Percentiles rank a stretch among this genome's conserved stretches.
phyloP scores from a whole-genome alignment of 1,140 invertebrate genomes.

The Drepana arcuata region DNA sequence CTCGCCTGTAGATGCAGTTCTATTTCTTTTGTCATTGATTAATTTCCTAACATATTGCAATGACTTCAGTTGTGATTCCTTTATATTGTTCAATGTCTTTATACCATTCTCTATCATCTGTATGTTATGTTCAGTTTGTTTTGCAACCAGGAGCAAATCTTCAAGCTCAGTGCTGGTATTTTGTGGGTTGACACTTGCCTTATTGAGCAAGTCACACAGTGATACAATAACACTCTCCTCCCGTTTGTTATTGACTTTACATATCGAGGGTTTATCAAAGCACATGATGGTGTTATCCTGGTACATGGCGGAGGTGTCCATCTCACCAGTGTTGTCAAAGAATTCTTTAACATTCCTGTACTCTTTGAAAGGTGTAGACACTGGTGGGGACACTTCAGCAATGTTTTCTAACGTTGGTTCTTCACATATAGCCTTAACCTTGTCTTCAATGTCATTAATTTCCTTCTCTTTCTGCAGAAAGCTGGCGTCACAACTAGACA shows the following conservation, averaged over 20 bases:
- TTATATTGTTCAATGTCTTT: constrained; percentile 29
- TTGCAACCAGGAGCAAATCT: constrained; percentile 32
- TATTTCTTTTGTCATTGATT: constrained; percentile 31
- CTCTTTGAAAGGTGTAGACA: constrained; percentile 51
- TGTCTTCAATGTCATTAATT: constrained; percentile 40
- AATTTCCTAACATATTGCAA: constrained; percentile 33
- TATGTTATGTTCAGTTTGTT: constrained; percentile 32
- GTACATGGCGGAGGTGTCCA: constrained; percentile 26
- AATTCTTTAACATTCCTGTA: constrained; percentile 46
- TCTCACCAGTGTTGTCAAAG: constrained; percentile 35
- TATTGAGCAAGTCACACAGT: constrained; percentile 44
- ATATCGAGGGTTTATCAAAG: constrained; percentile 32
- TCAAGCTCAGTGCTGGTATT: constrained; percentile 28
- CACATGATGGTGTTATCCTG: constrained; percentile 47
- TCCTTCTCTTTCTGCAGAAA: constrained; percentile 53
- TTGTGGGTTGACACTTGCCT: constrained; percentile 32
- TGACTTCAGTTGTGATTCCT: constrained; percentile 32
- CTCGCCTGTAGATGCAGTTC: constrained; percentile 5
- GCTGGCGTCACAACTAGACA: constrained; percentile 45
- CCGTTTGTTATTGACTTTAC: constrained; percentile 24
- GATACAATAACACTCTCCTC: constrained; percentile 51
- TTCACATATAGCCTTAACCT: constrained; percentile 14
- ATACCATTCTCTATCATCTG: constrained; percentile 37
- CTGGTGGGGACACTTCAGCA: constrained; percentile 32
- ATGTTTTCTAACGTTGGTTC: constrained; percentile 17